phyloP scores from a whole-genome alignment of 2,113 vertebrate species.

The Corynorhinus townsendii region DNA sequence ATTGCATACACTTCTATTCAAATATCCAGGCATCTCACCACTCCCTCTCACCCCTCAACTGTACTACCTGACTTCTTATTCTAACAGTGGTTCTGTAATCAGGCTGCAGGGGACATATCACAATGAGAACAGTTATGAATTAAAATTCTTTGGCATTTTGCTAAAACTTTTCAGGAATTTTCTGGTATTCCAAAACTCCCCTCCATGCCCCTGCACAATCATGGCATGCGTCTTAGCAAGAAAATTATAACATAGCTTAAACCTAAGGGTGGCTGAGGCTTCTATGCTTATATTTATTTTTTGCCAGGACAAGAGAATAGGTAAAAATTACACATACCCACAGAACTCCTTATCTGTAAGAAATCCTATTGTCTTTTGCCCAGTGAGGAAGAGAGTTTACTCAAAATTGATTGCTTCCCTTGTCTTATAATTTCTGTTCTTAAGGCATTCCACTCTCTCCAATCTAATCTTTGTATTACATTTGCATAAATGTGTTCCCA shows the following conservation, averaged over 20 bases:
- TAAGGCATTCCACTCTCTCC: not conserved
- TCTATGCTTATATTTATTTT: not conserved
- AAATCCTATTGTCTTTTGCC: slow-evolving; percentile 22
- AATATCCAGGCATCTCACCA: not conserved
- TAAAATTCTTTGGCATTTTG: not conserved
- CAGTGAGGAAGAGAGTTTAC: slow-evolving; percentile 6
- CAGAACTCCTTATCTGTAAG: slow-evolving; percentile 4
- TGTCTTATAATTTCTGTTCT: slow-evolving; percentile 41
- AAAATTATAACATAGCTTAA: not conserved
- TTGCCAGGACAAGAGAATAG: slow-evolving; percentile 7
- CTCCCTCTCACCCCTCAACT: not conserved
- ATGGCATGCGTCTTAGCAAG: not conserved
- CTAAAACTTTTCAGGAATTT: not conserved
- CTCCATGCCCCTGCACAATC: not conserved
- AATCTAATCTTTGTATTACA: slow-evolving; percentile 6
- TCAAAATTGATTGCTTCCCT: slow-evolving; percentile 45
- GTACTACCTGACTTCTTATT: not conserved
- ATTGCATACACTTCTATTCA: not conserved
- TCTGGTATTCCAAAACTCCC: not conserved
- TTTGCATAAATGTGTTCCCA: slow-evolving; percentile 45
- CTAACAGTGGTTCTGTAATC: not conserved
- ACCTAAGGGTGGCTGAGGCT: not conserved
- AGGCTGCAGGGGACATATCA: not conserved
- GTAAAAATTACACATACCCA: slow-evolving; percentile 29
- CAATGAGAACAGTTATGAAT: not conserved